Conservation (phyloP, 2,113 vertebrate genomes). For the Potamarius usumacintae region DNA sequence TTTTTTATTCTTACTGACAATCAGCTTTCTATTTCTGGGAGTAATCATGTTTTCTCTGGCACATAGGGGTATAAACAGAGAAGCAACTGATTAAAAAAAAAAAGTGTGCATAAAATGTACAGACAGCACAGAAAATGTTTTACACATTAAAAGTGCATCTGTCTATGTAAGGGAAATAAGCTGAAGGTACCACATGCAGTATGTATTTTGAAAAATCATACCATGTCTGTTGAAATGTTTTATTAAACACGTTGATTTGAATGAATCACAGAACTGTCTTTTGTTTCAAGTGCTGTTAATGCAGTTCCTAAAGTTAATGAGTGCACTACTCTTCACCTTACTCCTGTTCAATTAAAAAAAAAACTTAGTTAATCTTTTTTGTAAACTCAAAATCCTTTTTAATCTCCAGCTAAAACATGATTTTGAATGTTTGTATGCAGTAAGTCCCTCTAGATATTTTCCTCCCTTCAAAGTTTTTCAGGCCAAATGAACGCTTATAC, state of each 20-base stretch:
- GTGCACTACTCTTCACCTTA: not conserved
- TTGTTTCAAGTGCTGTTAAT: not conserved
- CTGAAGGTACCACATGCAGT: constrained; percentile 28
- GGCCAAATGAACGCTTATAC: not conserved
- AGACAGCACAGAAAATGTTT: not conserved
- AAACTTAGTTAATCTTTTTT: not conserved
- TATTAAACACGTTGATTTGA: constrained; percentile 61
- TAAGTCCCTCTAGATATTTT: not conserved
- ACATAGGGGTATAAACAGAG: not conserved
- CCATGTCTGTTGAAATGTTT: constrained; percentile 61
- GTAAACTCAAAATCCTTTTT: not conserved
- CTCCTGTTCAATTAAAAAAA: not conserved
- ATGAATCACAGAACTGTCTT: not conserved
- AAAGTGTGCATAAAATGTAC: not conserved
- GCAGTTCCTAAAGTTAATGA: not conserved
- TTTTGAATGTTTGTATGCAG: not conserved
- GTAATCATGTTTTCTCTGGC: not conserved
- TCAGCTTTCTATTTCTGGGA: constrained; percentile 26
- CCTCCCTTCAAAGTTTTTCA: not conserved
- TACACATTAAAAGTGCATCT: not conserved
- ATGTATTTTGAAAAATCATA: constrained; percentile 56
- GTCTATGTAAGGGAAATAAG: constrained; percentile 2
- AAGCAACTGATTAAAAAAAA: not conserved
- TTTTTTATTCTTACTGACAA: constrained; percentile 31
- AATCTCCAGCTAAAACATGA: no score